Evolutionary conservation across 2,797 vertebrate genomes (phyloP).

Genomic region (Enteromius trimaculatus): DNA sequence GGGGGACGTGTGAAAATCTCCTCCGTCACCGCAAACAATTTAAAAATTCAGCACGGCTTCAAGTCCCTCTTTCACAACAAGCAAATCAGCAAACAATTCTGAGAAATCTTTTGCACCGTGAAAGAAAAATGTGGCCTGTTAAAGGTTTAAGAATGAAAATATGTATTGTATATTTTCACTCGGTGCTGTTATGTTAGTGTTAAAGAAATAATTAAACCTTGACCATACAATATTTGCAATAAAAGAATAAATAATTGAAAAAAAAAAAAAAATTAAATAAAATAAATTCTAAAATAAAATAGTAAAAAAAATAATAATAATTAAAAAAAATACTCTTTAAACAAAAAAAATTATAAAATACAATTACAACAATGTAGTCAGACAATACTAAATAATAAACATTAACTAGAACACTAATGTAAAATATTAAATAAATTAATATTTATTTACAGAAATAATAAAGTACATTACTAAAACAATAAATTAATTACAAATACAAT

Average conservation of each 20-base stretch:
- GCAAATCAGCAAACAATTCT: neutral
- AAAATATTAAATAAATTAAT: neutral
- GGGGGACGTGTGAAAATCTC: conserved; percentile 16
- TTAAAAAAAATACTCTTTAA: neutral
- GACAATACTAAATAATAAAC: neutral
- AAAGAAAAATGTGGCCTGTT: neutral
- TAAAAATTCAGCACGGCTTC: conserved; percentile 2
- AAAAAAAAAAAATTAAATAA: neutral
- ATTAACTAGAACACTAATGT: neutral
- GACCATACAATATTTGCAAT: neutral
- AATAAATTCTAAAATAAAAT: neutral
- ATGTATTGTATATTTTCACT: neutral
- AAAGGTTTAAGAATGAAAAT: neutral
- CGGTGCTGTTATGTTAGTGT: neutral
- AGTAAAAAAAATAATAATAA: too few species aligned
- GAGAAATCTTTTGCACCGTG: neutral
- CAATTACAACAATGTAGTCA: neutral
- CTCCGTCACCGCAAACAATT: neutral
- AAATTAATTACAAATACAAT: neutral
- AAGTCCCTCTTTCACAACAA: conserved; percentile 10
- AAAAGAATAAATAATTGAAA: neutral
- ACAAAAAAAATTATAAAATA: neutral
- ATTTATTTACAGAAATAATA: neutral
- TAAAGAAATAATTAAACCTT: neutral
- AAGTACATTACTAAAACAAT: neutral